These are phyloP conservation scores for Rapana venosa DNA, from an alignment of 2,888 invertebrate species.

Conservation along the genomic window DNA sequence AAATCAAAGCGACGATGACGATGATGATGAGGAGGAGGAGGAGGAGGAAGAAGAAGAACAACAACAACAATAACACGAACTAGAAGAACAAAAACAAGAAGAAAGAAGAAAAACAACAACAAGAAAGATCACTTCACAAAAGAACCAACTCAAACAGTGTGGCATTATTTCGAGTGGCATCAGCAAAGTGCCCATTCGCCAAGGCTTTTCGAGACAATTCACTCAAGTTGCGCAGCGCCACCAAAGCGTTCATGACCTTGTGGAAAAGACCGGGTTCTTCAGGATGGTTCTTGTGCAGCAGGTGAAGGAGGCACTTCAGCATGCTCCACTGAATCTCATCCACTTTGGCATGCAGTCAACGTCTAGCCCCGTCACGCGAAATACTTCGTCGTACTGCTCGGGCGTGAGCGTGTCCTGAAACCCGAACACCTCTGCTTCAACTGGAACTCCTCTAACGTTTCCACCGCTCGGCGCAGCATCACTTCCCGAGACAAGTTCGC, in stretches of 20 bases:
- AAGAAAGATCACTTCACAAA: not conserved
- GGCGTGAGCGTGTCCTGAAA: slow-evolving; percentile 16
- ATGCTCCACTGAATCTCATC: slow-evolving; percentile 43
- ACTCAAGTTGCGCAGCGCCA: slow-evolving; percentile 14
- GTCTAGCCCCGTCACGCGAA: slow-evolving; percentile 35
- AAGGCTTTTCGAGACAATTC: slow-evolving; percentile 33
- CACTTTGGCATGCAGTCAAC: slow-evolving; percentile 25
- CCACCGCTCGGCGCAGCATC: not conserved
- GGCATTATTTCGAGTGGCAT: slow-evolving; percentile 28
- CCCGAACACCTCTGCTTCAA: slow-evolving; percentile 37
- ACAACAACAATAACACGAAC: not conserved
- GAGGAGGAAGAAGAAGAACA: not conserved
- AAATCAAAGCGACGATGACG: not conserved
- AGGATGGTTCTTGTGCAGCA: slow-evolving; percentile 29
- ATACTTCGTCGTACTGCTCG: slow-evolving; percentile 40
- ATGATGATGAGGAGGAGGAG: not conserved
- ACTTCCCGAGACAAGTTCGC: not conserved
- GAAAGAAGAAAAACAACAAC: not conserved
- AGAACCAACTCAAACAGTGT: slow-evolving; percentile 27
- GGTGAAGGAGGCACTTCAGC: slow-evolving; percentile 30
- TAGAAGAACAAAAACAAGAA: not conserved
- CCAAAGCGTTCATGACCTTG: slow-evolving; percentile 26
- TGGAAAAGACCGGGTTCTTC: not conserved
- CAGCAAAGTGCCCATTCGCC: not conserved
- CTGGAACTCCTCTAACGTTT: slow-evolving; percentile 23